Conservation (phyloP, 2,797 vertebrate species). For the Peromyscus melanophrys region DNA sequence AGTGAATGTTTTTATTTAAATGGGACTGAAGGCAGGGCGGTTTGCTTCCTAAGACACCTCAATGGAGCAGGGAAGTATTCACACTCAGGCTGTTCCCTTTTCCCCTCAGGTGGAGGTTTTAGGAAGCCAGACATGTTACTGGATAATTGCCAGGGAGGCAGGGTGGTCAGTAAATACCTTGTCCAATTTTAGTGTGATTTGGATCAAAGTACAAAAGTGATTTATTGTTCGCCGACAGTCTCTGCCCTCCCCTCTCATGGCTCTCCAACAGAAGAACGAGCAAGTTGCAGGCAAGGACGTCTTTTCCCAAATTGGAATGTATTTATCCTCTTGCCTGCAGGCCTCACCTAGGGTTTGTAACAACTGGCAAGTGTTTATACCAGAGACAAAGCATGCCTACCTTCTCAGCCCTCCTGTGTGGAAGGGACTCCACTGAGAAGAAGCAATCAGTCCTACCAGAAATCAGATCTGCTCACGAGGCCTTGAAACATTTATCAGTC, state of each 20-base stretch:
- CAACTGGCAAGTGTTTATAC: background rate
- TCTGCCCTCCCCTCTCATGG: background rate
- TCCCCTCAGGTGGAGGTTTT: constrained; percentile 72
- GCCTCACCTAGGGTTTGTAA: background rate
- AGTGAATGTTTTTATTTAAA: constrained; percentile 87
- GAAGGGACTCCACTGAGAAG: background rate
- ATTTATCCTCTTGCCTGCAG: background rate
- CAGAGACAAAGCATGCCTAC: background rate
- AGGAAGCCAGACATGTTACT: constrained; percentile 47
- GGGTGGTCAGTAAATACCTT: constrained; percentile 72
- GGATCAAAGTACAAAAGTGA: constrained; percentile 49
- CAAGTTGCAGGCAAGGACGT: background rate
- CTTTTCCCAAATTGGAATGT: background rate
- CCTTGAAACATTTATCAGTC: background rate
- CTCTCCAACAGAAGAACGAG: background rate
- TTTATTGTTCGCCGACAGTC: background rate
- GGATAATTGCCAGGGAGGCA: constrained; percentile 72
- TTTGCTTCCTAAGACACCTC: constrained; percentile 82
- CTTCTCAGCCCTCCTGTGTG: background rate
- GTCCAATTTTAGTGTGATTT: constrained; percentile 52
- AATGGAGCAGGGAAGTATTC: constrained; percentile 79
- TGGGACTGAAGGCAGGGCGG: constrained; percentile 80
- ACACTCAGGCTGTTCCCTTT: constrained; percentile 80
- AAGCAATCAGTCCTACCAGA: background rate
- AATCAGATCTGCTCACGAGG: constrained; percentile 54